Evolutionary conservation across 2,797 vertebrate genomes (phyloP).

Genomic region (Argya squamiceps): DNA sequence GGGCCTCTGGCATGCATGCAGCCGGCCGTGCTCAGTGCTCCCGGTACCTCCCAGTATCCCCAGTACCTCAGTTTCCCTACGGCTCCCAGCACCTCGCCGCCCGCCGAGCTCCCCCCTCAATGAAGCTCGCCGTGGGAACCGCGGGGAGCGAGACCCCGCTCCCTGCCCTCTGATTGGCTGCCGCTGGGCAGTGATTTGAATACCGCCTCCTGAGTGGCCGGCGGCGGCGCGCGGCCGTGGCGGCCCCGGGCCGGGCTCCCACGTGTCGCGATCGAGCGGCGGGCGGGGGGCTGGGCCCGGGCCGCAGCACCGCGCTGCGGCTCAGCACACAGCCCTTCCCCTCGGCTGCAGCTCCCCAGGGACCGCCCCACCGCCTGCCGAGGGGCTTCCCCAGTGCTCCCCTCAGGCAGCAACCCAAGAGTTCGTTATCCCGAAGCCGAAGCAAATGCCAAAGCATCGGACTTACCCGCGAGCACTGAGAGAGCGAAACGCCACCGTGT

Average conservation of each 20-base stretch:
- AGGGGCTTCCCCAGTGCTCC: accelerated
- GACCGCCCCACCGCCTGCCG: accelerated
- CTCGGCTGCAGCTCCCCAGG: neutral
- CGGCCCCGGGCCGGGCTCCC: neutral
- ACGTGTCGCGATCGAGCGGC: neutral
- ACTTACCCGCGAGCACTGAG: neutral
- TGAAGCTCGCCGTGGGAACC: neutral
- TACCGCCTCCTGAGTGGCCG: neutral
- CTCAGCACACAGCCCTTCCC: neutral
- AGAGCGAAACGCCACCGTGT: accelerated
- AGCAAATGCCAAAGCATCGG: neutral
- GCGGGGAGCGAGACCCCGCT: neutral
- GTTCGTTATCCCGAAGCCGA: neutral
- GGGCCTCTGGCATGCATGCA: neutral
- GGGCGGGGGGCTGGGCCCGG: neutral
- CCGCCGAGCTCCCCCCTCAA: neutral
- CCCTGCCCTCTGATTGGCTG: neutral
- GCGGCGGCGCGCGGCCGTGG: neutral
- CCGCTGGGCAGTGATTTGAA: neutral
- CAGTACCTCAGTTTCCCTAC: neutral
- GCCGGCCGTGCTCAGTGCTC: neutral
- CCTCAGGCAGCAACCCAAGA: accelerated
- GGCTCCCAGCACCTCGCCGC: conserved; percentile 4
- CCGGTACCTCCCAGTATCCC: neutral
- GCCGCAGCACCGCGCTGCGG: neutral